Percentiles rank a stretch among this genome's conserved stretches.
Evolutionary conservation across 2,797 vertebrate species (phyloP).

Genomic region (Threskiornis aethiopicus): DNA sequence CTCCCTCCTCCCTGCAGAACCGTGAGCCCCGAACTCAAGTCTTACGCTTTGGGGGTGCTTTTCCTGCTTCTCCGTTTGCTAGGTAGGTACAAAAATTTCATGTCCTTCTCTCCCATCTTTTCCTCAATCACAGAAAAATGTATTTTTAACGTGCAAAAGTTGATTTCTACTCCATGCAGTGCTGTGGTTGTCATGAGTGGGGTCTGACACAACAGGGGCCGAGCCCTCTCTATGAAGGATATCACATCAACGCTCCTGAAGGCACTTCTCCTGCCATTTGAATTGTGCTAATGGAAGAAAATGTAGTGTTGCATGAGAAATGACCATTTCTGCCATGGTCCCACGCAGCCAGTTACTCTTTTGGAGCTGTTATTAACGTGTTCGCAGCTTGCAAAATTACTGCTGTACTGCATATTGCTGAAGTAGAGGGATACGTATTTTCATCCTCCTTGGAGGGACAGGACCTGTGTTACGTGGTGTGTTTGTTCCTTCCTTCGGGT

Average conservation of each 20-base stretch:
- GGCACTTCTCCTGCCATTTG: neutral
- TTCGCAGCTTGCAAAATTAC: conserved; percentile 28
- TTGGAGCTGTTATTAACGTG: neutral
- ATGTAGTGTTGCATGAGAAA: neutral
- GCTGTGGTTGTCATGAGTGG: neutral
- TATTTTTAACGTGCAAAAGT: neutral
- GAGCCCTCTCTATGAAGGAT: neutral
- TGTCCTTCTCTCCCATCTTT: neutral
- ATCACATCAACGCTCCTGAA: neutral
- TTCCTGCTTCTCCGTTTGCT: conserved; percentile 93
- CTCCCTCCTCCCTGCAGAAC: conserved; percentile 79
- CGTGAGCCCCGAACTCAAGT: conserved; percentile 96
- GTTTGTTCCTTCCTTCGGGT: neutral
- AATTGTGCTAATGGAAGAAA: neutral
- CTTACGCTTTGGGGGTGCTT: conserved; percentile 93
- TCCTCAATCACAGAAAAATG: neutral
- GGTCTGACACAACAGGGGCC: neutral
- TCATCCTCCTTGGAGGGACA: neutral
- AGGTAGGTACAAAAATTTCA: conserved; percentile 78
- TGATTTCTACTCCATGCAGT: neutral
- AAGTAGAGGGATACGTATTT: neutral
- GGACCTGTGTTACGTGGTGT: neutral
- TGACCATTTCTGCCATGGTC: neutral
- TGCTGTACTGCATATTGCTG: neutral
- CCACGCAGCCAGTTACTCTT: neutral